Percentiles rank a stretch among this genome's conserved stretches.
Evolutionary conservation across 2,888 invertebrate genomes (phyloP).

Genomic region (Ceratothoa steindachneri): DNA sequence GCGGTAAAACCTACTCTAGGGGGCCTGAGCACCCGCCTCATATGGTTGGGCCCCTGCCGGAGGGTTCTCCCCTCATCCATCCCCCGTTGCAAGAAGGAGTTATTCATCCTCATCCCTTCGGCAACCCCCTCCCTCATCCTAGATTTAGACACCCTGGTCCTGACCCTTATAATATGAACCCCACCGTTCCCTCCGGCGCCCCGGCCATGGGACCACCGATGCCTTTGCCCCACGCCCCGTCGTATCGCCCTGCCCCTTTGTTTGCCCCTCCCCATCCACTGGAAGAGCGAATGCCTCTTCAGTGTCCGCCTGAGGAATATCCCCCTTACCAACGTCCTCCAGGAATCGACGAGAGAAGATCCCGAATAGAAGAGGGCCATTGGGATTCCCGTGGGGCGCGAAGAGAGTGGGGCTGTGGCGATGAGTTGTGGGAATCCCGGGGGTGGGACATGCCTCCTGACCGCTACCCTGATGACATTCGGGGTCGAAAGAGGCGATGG

Average conservation of each 20-base stretch:
- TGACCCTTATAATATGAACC: neutral
- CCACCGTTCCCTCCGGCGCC: neutral
- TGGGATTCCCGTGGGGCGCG: conserved; percentile 15
- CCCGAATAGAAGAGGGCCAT: neutral
- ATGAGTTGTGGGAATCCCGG: neutral
- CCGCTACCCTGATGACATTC: neutral
- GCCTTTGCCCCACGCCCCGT: neutral
- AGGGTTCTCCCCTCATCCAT: neutral
- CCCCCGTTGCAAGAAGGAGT: neutral
- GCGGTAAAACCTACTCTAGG: conserved; percentile 4
- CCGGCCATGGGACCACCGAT: neutral
- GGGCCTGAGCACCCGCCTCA: conserved; percentile 11
- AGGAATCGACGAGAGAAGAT: neutral
- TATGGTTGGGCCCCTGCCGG: conserved; percentile 9
- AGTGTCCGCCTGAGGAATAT: neutral
- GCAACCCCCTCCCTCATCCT: neutral
- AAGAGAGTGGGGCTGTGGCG: conserved; percentile 15
- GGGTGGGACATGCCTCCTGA: conserved; percentile 10
- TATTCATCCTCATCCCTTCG: neutral
- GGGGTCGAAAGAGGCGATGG: neutral
- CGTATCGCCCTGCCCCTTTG: neutral
- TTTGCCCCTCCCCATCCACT: neutral
- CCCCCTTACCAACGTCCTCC: neutral
- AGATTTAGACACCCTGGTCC: neutral
- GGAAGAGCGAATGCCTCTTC: neutral